phyloP scores from a whole-genome alignment of 2,797 vertebrate genomes.

The Malacoraja senta region DNA sequence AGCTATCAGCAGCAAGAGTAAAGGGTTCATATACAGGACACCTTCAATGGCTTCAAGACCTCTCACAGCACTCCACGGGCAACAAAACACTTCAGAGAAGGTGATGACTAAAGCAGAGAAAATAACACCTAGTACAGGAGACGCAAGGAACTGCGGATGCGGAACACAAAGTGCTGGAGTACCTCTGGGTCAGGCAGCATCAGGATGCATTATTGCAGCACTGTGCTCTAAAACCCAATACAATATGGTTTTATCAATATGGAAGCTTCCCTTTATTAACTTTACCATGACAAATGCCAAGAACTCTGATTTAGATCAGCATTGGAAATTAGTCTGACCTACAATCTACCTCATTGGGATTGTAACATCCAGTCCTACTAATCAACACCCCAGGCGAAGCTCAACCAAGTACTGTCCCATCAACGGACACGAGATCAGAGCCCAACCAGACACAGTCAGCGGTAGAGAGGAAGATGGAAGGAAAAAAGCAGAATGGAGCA shows the following conservation, averaged over 20 bases:
- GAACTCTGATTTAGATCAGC: neutral
- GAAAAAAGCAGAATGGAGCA: too few relatives aligned
- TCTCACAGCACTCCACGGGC: neutral
- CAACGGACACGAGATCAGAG: too few relatives aligned
- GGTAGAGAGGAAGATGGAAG: too few relatives aligned
- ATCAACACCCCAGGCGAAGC: too few relatives aligned
- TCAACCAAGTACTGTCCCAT: too few relatives aligned
- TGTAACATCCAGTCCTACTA: too few relatives aligned
- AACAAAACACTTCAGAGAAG: neutral
- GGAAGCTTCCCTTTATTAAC: neutral
- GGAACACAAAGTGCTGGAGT: too few relatives aligned
- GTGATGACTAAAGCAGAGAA: neutral
- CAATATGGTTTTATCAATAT: neutral
- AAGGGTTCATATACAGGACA: slow-evolving; percentile 18
- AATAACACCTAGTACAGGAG: neutral
- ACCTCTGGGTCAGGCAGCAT: too few relatives aligned
- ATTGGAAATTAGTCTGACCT: neutral
- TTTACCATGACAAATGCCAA: neutral
- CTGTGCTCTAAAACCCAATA: neutral
- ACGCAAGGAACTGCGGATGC: too few relatives aligned
- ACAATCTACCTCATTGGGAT: too few relatives aligned
- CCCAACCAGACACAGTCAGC: too few relatives aligned
- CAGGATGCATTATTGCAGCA: too few relatives aligned
- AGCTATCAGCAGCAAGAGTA: neutral
- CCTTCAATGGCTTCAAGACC: neutral